phyloP scores from a whole-genome alignment of 2,888 invertebrate genomes.

The Thymelicus acteon region DNA sequence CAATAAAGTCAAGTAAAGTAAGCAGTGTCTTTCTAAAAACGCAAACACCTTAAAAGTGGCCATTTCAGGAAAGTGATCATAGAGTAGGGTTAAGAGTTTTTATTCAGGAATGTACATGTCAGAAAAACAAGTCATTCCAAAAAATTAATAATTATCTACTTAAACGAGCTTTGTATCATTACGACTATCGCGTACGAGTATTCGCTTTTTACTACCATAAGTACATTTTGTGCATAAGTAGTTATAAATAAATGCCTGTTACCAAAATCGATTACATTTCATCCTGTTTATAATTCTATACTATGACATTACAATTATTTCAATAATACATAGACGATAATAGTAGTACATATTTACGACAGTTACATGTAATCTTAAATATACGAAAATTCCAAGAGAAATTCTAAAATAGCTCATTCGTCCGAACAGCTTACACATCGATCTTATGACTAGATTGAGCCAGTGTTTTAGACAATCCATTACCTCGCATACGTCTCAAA shows the following conservation, averaged over 20 bases:
- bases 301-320: slow-evolving; percentile 62
- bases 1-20: not conserved
- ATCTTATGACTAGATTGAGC: slow-evolving; percentile 85
- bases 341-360: slow-evolving; percentile 54
- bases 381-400: slow-evolving; percentile 73
- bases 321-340: slow-evolving; percentile 53
- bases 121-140: not conserved
- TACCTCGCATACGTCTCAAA: slow-evolving; percentile 64
- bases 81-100: not conserved
- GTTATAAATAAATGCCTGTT: slow-evolving; percentile 73
- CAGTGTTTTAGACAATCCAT: slow-evolving; percentile 74
- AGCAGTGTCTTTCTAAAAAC: not conserved
- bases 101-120: not conserved
- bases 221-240: slow-evolving; percentile 79
- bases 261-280: slow-evolving; percentile 66
- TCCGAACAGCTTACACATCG: slow-evolving; percentile 77
- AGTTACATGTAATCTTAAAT: slow-evolving; percentile 65
- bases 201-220: slow-evolving; percentile 68
- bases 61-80: not conserved
- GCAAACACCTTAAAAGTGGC: not conserved
- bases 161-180: slow-evolving; percentile 47
- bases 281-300: slow-evolving; percentile 56
- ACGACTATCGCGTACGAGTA: slow-evolving; percentile 53
- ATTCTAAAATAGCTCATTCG: slow-evolving; percentile 68
- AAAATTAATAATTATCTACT: slow-evolving; percentile 1